Percentiles rank a stretch among this genome's conserved stretches.
These are phyloP conservation scores for Busseola fusca DNA, from an alignment of 2,888 invertebrate genomes.

Conservation along the genomic window DNA sequence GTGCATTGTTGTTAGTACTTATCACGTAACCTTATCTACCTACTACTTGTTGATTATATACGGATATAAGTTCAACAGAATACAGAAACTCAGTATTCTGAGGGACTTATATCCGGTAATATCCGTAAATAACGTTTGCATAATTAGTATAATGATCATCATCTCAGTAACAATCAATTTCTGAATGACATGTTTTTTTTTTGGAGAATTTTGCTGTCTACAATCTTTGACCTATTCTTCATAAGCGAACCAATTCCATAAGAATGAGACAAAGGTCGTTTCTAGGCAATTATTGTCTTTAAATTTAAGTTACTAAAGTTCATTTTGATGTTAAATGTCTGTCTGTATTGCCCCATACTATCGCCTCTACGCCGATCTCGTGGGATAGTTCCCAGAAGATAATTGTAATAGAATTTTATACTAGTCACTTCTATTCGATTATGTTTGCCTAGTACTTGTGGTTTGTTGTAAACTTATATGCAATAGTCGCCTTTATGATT, in stretches of 20 bases:
- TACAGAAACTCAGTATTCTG: not conserved
- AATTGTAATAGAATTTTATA: conserved; percentile 66
- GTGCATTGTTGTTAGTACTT: conserved; percentile 31
- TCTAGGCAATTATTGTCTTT: conserved; percentile 19
- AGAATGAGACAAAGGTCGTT: conserved; percentile 51
- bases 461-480: conserved; percentile 27
- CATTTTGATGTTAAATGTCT: conserved; percentile 38
- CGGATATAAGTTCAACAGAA: conserved; percentile 14
- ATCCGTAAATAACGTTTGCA: not conserved
- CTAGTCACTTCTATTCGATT: conserved; percentile 70
- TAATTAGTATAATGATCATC: not conserved
- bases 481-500: conserved; percentile 30
- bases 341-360: conserved; percentile 61
- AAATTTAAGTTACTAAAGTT: conserved; percentile 23
- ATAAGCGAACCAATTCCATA: conserved; percentile 56
- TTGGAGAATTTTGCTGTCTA: conserved; percentile 22
- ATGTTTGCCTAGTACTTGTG: conserved; percentile 72
- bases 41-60: conserved; percentile 11
- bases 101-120: no score
- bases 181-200: conserved; percentile 34
- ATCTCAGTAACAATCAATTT: conserved; percentile 4
- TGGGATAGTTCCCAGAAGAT: conserved; percentile 82
- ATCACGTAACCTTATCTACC: conserved; percentile 26
- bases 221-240: conserved; percentile 55
- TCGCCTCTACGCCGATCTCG: conserved; percentile 75